Percentiles rank a stretch among this genome's conserved stretches.
These are phyloP conservation scores for Ameiurus melas DNA, from an alignment of 2,113 vertebrate species.

Conservation along the genomic window DNA sequence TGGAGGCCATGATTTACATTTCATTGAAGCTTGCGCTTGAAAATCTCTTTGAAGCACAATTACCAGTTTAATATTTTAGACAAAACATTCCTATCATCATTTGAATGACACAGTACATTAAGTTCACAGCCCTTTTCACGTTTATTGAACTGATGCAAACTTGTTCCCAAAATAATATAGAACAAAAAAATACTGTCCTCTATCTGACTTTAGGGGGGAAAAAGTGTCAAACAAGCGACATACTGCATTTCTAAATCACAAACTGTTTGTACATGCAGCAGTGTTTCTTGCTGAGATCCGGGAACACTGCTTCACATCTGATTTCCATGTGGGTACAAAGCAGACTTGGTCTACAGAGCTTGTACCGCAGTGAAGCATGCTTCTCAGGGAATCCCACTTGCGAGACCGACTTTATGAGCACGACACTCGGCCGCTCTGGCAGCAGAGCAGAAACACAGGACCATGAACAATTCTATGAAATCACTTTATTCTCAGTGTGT, in stretches of 20 bases:
- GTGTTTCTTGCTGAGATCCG: constrained; percentile 2
- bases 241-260: constrained; percentile 49
- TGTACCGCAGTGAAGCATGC: neutral
- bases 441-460: constrained; percentile 67
- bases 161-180: constrained; percentile 49
- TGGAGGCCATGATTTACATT: constrained; percentile 48
- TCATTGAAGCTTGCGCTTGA: constrained; percentile 50
- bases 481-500: constrained; percentile 81
- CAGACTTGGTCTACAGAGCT: neutral
- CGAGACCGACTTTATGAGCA: neutral
- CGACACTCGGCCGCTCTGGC: neutral
- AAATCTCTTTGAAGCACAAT: constrained; percentile 39
- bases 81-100: constrained; percentile 55
- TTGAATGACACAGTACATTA: constrained; percentile 65
- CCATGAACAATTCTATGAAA: constrained; percentile 78
- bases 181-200: constrained; percentile 52
- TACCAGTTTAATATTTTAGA: constrained; percentile 39
- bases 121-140: constrained; percentile 67
- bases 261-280: constrained; percentile 45
- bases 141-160: constrained; percentile 68
- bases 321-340: constrained; percentile 32
- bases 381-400: constrained; percentile 1
- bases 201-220: constrained; percentile 50
- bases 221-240: constrained; percentile 56
- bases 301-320: neutral